Percentiles rank a stretch among this genome's conserved stretches.
Evolutionary conservation across 1,140 invertebrate genomes (phyloP).

Genomic region (Plectrocnemia conspersa): DNA sequence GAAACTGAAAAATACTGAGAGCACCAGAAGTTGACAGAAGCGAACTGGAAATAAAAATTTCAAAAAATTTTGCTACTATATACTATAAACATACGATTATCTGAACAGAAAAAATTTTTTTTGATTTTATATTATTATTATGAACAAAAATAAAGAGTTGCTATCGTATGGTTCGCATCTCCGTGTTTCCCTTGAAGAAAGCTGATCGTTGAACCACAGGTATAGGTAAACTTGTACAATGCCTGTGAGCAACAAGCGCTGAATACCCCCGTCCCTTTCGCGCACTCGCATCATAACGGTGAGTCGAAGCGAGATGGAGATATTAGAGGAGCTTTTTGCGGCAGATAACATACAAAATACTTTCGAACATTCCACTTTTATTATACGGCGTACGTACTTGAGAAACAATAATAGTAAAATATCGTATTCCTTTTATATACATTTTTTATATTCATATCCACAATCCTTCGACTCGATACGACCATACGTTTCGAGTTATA

Average conservation of each 20-base stretch:
- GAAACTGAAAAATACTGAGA: no score
- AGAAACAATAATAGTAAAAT: conserved; percentile 18
- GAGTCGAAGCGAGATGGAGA: background rate
- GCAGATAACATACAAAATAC: conserved; percentile 14
- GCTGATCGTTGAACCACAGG: conserved; percentile 32
- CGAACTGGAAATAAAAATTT: no score
- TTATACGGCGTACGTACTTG: conserved; percentile 9
- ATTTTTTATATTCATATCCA: conserved; percentile 1
- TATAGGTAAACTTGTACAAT: conserved; percentile 18
- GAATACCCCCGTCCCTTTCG: conserved; percentile 7
- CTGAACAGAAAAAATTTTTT: no score
- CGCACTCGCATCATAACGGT: background rate
- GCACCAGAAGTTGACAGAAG: no score
- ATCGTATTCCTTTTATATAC: background rate
- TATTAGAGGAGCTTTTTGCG: background rate
- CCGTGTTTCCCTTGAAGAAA: conserved; percentile 33
- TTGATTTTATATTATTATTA: no score
- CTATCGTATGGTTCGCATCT: conserved; percentile 7
- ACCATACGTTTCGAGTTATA: background rate
- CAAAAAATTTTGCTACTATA: no score
- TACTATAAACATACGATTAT: no score
- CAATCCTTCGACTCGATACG: background rate
- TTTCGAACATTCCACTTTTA: conserved; percentile 19
- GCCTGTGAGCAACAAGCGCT: background rate
- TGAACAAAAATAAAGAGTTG: conserved; percentile 11